Base-by-base conservation (phyloP, 2,888 invertebrate genomes). In the Petrolisthes manimaculis region DNA sequence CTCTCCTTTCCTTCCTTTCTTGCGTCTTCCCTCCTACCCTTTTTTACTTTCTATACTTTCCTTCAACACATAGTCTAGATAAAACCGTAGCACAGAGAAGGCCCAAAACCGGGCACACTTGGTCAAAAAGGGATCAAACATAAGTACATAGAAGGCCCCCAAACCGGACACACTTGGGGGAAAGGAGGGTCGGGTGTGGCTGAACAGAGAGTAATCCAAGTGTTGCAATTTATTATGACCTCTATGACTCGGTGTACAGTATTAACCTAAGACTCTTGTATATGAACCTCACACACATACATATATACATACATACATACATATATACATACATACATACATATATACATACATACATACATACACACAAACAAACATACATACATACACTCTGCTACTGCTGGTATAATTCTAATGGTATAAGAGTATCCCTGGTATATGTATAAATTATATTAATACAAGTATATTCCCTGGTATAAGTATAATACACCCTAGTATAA, bases 261-360 rank as follows among this genome's bases (percentile, higher is more conserved):
- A 14, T 12, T 61, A 61, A 61, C 14, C 8, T 61, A 61, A 12
- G 14, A 12, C 14, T 61, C 8, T 61, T 81, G n/a, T 55, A 56
- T 56, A 81, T 81, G n/a, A 18, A 81, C 56, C 12, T 81, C 21
- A 54, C n/a, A 81, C n/a, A 81, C n/a, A 81, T 81, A 81, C 4
- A 81, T 81, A 81, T 3, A 81, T 81, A 54, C 14, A 54, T 81
- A 81, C 55, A 80, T 54, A 80, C 18, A 80, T 54, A 80, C 18
- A 80, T 54, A 80, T 54, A 80, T 54, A 80, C 18, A 80, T 54
- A 55, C n/a, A 80, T 6, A 81, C 21, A 81, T 6, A 81, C 6
- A 81, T 18, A 81, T 18, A 81, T 56, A 81, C 21, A 81, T 56
- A 61, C 55, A 56, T 80, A 56, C 55, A 56, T 80, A 56, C 55